A percentile compares a stretch with the other conserved stretches of the same genome.
phyloP scores from a whole-genome alignment of 2,113 vertebrate species.

The Aspiorhynchus laticeps region DNA sequence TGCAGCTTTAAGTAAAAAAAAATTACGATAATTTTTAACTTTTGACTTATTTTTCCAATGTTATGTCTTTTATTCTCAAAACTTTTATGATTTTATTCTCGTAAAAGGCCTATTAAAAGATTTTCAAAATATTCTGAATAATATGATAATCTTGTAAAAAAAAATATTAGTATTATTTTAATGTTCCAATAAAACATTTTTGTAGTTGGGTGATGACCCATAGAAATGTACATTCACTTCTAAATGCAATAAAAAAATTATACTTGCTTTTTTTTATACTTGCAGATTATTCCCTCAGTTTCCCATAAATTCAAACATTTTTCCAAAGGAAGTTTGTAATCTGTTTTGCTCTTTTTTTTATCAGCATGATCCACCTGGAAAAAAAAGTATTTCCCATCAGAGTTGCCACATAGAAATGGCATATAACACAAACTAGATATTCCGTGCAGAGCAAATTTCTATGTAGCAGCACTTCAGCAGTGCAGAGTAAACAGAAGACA shows the following conservation, averaged over 20 bases:
- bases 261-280: not conserved
- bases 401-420: not conserved
- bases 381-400: slow-evolving; percentile 7
- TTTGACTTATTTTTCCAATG: no score
- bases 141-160: not conserved
- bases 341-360: slow-evolving; percentile 1
- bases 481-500: not conserved
- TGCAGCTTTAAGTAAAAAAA: no score
- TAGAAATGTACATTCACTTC: no score
- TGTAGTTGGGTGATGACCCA: not conserved
- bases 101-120: not conserved
- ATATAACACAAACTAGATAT: slow-evolving; percentile 16
- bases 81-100: not conserved
- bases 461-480: not conserved
- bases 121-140: not conserved
- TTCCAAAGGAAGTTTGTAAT: slow-evolving; percentile 9
- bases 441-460: slow-evolving; percentile 11
- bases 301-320: not conserved
- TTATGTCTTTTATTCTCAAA: not conserved
- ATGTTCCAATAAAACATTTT: not conserved
- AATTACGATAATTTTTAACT: no score
- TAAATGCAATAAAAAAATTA: not conserved
- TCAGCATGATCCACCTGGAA: not conserved
- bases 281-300: not conserved
- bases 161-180: not conserved